Percentiles rank a stretch among this genome's conserved stretches.
These are phyloP conservation scores for Meiosimyza decipiens DNA, from an alignment of 2,888 invertebrate species.

Conservation along the genomic window DNA sequence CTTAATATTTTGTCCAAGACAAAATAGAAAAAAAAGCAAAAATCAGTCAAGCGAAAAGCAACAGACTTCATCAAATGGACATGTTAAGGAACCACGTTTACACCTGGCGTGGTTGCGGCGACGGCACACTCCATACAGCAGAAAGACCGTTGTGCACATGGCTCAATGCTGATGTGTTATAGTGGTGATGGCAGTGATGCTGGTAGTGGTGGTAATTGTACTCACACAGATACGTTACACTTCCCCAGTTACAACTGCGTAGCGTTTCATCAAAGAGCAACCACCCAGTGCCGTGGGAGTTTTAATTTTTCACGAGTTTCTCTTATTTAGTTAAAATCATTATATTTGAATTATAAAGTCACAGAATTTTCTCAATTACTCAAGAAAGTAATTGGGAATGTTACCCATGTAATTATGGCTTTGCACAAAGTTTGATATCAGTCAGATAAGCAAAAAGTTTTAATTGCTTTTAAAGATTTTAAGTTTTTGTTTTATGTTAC, in stretches of 20 bases:
- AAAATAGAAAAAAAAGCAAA: constrained; percentile 2
- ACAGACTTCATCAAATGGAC: constrained; percentile 10
- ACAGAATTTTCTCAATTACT: constrained; percentile 12
- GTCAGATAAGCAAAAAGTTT: constrained; percentile 21
- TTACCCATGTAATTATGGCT: constrained; percentile 16
- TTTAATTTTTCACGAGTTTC: not conserved
- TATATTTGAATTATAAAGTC: constrained; percentile 13
- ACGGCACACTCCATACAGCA: constrained; percentile 13
- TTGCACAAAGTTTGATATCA: constrained; percentile 1
- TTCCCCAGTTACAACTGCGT: not conserved
- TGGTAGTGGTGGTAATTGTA: constrained; percentile 17
- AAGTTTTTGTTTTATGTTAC: too few species aligned
- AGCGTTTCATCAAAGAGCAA: not conserved
- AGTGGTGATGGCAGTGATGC: not conserved
- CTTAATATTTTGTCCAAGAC: not conserved
- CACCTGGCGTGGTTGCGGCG: constrained; percentile 35
- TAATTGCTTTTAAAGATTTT: constrained; percentile 26
- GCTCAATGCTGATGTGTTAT: not conserved
- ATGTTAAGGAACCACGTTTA: constrained; percentile 23
- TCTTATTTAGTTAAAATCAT: not conserved
- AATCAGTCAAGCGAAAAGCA: constrained; percentile 36
- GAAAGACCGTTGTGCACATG: constrained; percentile 5
- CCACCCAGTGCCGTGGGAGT: not conserved
- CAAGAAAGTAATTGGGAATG: constrained; percentile 4
- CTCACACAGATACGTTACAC: not conserved